These are phyloP conservation scores for Drosophila melanogaster DNA, from an alignment of 1,140 invertebrate genomes.

Conservation along the genomic window Release_6_plus_ISO1_MT NT_033777.3:22502501-22503000, in stretches of 20 bases:
- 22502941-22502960: conserved; percentile 26
- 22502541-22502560: conserved; percentile 43
- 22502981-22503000: conserved; percentile 47
- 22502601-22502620: conserved; percentile 63
- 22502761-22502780: conserved; percentile 48
- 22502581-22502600: conserved; percentile 22
- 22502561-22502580: conserved; percentile 46
- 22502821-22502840: background rate
- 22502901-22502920: conserved; percentile 44
- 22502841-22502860: conserved; percentile 37
- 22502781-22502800: conserved; percentile 18
- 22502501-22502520: too few relatives aligned
- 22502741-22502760: conserved; percentile 70
- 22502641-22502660: conserved; percentile 72
- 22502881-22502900: conserved; percentile 44
- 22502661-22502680: conserved; percentile 77
- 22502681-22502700: conserved; percentile 53
- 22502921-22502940: conserved; percentile 36
- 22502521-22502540: conserved; percentile 2
- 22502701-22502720: conserved; percentile 68
- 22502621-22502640: conserved; percentile 69
- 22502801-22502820: conserved; percentile 26
- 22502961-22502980: conserved; percentile 28
- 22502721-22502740: conserved; percentile 78
- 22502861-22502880: conserved; percentile 56